Conservation (phyloP, 2,888 invertebrate species). For the Tethea ocularis region DNA sequence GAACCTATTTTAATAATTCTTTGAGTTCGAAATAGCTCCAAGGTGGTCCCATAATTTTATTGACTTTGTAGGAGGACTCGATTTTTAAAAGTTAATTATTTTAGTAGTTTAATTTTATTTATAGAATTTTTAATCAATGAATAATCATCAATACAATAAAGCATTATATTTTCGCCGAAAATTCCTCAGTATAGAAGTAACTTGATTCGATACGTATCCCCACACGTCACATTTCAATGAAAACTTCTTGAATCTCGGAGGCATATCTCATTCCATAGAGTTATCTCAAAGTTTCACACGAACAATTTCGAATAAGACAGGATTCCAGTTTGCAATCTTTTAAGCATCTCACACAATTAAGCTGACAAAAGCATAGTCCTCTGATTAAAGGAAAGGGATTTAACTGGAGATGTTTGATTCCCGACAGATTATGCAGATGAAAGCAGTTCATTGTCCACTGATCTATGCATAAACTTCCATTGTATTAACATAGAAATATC, state of each 20-base stretch:
- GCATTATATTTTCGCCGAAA: no score
- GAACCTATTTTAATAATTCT: no score
- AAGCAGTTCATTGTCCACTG: conserved; percentile 23
- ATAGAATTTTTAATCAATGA: no score
- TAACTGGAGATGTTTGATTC: conserved; percentile 44
- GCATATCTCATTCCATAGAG: conserved; percentile 21
- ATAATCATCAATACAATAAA: no score
- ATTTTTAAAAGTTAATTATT: no score
- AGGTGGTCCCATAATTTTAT: no score
- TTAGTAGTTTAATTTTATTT: no score
- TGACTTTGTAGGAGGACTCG: no score
- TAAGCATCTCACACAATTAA: conserved; percentile 43
- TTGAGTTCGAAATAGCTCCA: no score
- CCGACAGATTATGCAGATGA: conserved; percentile 38
- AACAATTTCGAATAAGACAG: conserved; percentile 28
- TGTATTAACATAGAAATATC: conserved; percentile 21
- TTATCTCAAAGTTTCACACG: conserved; percentile 29
- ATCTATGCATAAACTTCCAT: conserved; percentile 25
- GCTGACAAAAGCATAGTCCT: conserved; percentile 42
- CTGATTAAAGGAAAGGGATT: conserved; percentile 48
- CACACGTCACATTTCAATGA: conserved; percentile 1
- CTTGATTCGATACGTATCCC: not conserved
- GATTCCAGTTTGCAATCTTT: conserved; percentile 18
- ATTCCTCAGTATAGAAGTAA: no score
- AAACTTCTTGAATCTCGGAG: not conserved